Evolutionary conservation across 2,113 vertebrate genomes (phyloP).

Genomic region (Plecotus auritus): DNA sequence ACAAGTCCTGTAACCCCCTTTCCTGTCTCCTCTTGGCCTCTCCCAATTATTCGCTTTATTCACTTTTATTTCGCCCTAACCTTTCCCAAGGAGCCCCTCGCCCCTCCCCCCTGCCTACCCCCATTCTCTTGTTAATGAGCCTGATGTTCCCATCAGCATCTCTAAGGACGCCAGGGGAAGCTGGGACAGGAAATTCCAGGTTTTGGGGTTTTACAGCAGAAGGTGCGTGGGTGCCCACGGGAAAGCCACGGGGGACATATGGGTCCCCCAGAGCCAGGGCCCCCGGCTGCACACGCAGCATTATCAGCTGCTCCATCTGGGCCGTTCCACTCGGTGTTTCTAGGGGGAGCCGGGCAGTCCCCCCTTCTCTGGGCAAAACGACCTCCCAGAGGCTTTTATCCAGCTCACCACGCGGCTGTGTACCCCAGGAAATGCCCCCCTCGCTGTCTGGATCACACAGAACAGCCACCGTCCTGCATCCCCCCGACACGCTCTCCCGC

Average conservation of each 20-base stretch:
- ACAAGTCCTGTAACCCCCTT: background rate
- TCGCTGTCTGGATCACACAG: background rate
- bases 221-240: background rate
- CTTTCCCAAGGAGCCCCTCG: background rate
- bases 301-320: background rate
- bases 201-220: background rate
- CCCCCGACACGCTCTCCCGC: background rate
- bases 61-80: background rate
- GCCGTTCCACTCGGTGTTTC: background rate
- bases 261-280: background rate
- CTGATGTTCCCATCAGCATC: constrained; percentile 17
- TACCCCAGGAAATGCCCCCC: background rate
- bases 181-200: background rate
- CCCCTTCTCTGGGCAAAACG: background rate
- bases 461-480: background rate
- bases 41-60: background rate
- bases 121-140: constrained; percentile 20
- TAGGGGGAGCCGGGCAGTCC: background rate
- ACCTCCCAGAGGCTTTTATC: background rate
- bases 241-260: background rate
- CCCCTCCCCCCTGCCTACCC: background rate
- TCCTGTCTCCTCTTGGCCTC: background rate
- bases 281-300: background rate
- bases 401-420: background rate
- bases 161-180: background rate